Percentiles rank a stretch among this genome's conserved stretches.
Evolutionary conservation across 2,797 vertebrate genomes (phyloP).

Genomic region (Protosalanx chinensis): DNA sequence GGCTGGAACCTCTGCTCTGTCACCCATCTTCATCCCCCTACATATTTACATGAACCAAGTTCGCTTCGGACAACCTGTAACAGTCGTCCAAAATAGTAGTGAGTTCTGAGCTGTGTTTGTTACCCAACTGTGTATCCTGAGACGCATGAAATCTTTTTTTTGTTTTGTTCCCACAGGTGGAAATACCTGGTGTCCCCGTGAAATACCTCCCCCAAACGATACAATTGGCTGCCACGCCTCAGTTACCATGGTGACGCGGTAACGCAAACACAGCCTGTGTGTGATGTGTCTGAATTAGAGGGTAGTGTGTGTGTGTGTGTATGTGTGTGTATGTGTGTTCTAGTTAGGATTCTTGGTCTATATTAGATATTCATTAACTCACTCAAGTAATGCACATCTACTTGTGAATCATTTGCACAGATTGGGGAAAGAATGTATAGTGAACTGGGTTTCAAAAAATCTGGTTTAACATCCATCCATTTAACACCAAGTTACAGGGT

Average conservation of each 20-base stretch:
- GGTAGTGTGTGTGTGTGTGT: slow-evolving; percentile 11
- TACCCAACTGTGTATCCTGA: neutral
- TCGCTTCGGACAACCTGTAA: neutral
- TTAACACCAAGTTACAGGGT: neutral
- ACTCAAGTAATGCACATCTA: neutral
- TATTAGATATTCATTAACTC: slow-evolving; percentile 42
- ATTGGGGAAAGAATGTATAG: neutral
- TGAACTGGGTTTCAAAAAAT: neutral
- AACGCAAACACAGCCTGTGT: slow-evolving; percentile 42
- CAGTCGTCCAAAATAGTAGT: neutral
- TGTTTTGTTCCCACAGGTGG: slow-evolving; percentile 14
- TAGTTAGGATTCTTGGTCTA: slow-evolving; percentile 6
- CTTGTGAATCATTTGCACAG: neutral
- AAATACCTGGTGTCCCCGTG: slow-evolving; percentile 28
- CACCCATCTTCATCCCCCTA: no score
- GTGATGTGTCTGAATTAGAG: slow-evolving; percentile 22
- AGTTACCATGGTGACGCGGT: slow-evolving; percentile 39
- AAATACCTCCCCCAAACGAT: slow-evolving; percentile 31
- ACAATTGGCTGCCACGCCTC: slow-evolving; percentile 40
- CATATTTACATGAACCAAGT: no score
- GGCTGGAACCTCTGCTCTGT: no score
- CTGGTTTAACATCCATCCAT: no score
- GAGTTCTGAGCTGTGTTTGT: neutral
- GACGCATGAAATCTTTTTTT: neutral
- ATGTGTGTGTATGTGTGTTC: slow-evolving; percentile 5